Evolutionary conservation across 2,797 vertebrate genomes (phyloP).

Genomic region (Acanthurus tractus): DNA sequence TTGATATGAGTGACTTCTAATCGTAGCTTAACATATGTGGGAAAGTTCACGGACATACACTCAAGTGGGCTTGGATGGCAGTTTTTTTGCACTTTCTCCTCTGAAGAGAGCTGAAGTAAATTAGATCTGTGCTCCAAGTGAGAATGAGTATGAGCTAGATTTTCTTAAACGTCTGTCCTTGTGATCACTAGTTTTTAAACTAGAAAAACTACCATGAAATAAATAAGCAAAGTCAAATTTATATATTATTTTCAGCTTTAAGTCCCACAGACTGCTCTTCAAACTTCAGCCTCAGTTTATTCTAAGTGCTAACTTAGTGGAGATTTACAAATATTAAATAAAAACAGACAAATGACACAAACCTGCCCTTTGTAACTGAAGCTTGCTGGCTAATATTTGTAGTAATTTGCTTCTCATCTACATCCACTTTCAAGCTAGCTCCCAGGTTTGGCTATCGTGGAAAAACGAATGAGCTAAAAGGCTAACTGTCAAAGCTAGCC

Average conservation of each 20-base stretch:
- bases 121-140: not conserved
- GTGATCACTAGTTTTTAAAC: not conserved
- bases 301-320: not conserved
- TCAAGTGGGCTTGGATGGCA: conserved; percentile 9
- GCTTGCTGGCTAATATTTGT: too few relatives aligned
- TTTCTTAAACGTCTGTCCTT: not conserved
- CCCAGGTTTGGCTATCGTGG: not conserved
- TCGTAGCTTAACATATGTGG: conserved; percentile 27
- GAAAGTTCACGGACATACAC: conserved; percentile 47
- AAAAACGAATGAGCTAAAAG: not conserved
- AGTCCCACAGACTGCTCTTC: not conserved
- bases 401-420: not conserved
- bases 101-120: conserved; percentile 11
- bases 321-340: not conserved
- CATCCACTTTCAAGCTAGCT: not conserved
- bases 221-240: not conserved
- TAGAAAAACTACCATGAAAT: not conserved
- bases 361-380: not conserved
- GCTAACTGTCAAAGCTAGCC: not conserved
- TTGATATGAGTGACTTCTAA: conserved; percentile 24
- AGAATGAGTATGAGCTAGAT: not conserved
- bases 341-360: not conserved
- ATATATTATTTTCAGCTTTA: not conserved
- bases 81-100: conserved; percentile 29
- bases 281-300: too few relatives aligned